A percentile compares a stretch with the other conserved stretches of the same genome.
phyloP scores from a whole-genome alignment of 2,113 vertebrate species.

The Prunella himalayana region DNA sequence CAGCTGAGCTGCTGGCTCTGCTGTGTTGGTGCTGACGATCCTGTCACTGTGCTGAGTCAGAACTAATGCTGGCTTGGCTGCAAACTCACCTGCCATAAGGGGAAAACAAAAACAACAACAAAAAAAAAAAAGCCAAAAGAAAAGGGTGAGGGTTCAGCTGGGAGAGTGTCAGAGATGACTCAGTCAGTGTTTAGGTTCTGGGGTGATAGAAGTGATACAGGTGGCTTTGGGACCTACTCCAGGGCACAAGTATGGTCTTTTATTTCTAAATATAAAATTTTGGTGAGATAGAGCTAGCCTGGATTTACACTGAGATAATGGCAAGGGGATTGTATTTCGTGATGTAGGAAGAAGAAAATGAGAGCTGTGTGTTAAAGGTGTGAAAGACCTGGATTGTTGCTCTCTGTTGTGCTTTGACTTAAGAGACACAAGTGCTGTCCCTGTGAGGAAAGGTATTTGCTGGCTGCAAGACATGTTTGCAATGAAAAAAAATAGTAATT shows the following conservation, averaged over 20 bases:
- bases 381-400: neutral
- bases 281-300: neutral
- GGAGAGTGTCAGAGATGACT: neutral
- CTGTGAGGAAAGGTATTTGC: neutral
- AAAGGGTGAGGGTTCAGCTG: neutral
- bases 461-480: neutral
- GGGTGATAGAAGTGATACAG: neutral
- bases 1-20: neutral
- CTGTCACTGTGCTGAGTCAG: constrained; percentile 2
- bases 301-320: neutral
- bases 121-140: neutral
- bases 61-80: neutral
- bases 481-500: neutral
- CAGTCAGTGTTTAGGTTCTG: neutral
- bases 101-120: no score
- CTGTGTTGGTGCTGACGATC: neutral
- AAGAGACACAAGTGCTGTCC: neutral
- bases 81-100: neutral
- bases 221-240: neutral
- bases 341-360: neutral
- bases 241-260: neutral
- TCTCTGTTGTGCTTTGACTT: neutral
- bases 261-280: neutral
- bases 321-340: neutral
- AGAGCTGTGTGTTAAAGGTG: neutral